Base-by-base conservation (phyloP, 2,888 invertebrate genomes). In the Folsomia manolachei region DNA sequence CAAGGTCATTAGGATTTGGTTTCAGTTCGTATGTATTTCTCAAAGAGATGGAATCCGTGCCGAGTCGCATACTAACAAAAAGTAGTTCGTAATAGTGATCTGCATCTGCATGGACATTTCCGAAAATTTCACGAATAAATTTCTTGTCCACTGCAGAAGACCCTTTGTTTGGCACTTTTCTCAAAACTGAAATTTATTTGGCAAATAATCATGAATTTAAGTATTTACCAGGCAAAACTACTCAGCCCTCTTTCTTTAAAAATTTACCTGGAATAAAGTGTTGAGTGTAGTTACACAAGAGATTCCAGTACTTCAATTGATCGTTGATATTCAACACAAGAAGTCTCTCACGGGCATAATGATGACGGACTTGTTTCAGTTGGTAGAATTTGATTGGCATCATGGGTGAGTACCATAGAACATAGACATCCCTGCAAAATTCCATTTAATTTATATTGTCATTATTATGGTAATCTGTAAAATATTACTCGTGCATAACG, bases 341-440 rank as follows among this genome's bases (percentile, higher is more conserved):
- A 21, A 56, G 4, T 7, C 7, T 18, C 4, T 7, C n/a, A 21
- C 4, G 4, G 7, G 4, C 21, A 19, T 56, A 56, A 7, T 21
- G 18, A n/a, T 21, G 4, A 56, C 21, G 19, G 4, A 56, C 56
- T 56, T 56, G 7, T 21, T 7, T 21, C 1, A 53, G 7, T 56
- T 56, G 14, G 60, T 56, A 26, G 2, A 67, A n/a, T 11, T 19
- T 26, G 21, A 67, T 4, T 2, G 2, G 18, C 1, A 2, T n/a
- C n/a, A n/a, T 56, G 9, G 67, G 67, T 2, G 7, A n/a, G 4
- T 26, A 18, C 67, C 67, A 67, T 1, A 53, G 2, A n/a, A 7
- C 53, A 25, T 56, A 25, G n/a, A 67, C 26, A 56, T 67, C 19
- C 60, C 67, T 67, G 56, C 39, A 39, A 39, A 14, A 39, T n/a